Evolutionary conservation across 2,113 vertebrate genomes (phyloP).

Genomic region (Potamarius usumacintae): DNA sequence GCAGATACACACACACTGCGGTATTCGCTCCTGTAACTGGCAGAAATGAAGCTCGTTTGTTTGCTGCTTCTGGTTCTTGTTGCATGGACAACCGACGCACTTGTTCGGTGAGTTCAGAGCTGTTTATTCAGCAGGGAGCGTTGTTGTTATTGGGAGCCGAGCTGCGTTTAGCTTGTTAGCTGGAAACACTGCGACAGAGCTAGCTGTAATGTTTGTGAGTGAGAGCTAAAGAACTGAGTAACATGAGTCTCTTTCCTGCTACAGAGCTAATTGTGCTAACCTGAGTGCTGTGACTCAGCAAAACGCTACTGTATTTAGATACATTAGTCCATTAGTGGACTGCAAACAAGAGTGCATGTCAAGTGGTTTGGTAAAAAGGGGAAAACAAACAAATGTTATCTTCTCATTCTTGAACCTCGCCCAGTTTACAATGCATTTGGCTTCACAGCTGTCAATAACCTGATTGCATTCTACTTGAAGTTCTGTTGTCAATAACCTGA

Average conservation of each 20-base stretch:
- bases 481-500: no score
- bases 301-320: background rate
- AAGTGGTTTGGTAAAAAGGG: background rate
- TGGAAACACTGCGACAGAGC: background rate
- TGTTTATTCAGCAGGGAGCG: background rate
- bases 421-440: background rate
- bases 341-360: background rate
- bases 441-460: background rate
- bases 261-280: background rate
- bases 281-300: slow-evolving; percentile 40
- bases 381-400: background rate
- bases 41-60: slow-evolving; percentile 58
- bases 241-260: background rate
- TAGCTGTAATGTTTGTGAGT: background rate
- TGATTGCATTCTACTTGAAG: background rate
- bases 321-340: background rate
- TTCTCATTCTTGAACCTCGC: background rate
- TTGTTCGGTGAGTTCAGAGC: slow-evolving; percentile 66
- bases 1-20: background rate
- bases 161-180: background rate
- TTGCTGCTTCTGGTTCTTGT: slow-evolving; percentile 58
- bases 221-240: fast-evolving
- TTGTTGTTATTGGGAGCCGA: background rate
- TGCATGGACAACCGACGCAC: slow-evolving; percentile 57
- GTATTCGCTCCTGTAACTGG: no score